Evolutionary conservation across 2,888 invertebrate genomes (phyloP).

Genomic region (Andricus curvator): DNA sequence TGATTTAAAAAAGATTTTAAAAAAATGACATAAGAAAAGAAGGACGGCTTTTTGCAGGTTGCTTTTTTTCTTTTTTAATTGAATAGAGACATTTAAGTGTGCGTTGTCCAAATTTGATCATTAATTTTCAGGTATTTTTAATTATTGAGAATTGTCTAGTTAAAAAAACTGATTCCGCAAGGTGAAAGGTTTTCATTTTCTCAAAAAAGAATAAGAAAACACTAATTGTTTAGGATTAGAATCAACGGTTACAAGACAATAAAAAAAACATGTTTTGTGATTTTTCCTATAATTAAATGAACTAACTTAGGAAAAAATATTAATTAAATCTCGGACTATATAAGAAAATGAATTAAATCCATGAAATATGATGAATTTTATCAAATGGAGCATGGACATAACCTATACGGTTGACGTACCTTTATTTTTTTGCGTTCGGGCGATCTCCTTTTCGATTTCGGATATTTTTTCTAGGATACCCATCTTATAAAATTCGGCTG

Average conservation of each 20-base stretch:
- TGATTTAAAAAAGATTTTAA: too few species aligned
- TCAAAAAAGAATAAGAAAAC: not conserved
- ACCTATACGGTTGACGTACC: constrained; percentile 80
- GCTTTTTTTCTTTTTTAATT: too few species aligned
- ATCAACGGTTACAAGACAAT: not conserved
- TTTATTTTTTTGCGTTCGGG: constrained; percentile 99
- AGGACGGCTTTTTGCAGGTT: too few species aligned
- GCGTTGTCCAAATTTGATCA: too few species aligned
- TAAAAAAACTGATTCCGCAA: not conserved
- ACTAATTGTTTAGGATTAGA: not conserved
- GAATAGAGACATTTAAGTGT: too few species aligned
- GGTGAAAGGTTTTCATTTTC: too few species aligned
- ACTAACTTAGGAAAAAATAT: not conserved
- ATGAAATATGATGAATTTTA: not conserved
- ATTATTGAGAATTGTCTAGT: too few species aligned
- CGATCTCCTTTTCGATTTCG: constrained; percentile 99
- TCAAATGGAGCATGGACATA: not conserved
- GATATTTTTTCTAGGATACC: constrained; percentile 99
- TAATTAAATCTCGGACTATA: not conserved
- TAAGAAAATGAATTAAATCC: not conserved
- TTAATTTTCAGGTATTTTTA: too few species aligned
- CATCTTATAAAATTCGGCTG: constrained; percentile 81
- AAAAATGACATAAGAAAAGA: too few species aligned
- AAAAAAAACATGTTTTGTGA: not conserved
- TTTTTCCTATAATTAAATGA: not conserved